Percentiles rank a stretch among this genome's conserved stretches.
phyloP scores from a whole-genome alignment of 2,888 invertebrate species.

The Epistrophe grossulariae region DNA sequence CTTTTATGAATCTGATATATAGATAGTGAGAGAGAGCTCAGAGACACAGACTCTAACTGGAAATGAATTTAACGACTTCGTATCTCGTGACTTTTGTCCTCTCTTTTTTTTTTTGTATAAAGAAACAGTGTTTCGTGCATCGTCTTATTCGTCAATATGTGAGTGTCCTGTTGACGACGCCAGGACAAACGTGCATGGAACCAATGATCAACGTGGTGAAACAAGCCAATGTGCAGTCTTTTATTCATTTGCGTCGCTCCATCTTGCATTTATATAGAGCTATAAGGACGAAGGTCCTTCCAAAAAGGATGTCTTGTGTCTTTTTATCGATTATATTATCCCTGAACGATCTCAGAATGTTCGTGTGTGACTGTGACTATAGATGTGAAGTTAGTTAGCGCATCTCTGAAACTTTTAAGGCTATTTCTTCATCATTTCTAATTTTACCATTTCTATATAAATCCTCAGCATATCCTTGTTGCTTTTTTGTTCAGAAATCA shows the following conservation, averaged over 20 bases:
- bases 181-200: constrained; percentile 21
- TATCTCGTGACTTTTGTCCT: constrained; percentile 55
- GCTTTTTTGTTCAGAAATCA: constrained; percentile 39
- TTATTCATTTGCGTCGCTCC: constrained; percentile 29
- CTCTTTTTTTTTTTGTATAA: background rate
- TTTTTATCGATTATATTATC: constrained; percentile 63
- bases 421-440: background rate
- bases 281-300: background rate
- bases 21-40: background rate
- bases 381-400: background rate
- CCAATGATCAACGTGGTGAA: constrained; percentile 21
- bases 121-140: background rate
- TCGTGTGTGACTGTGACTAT: background rate
- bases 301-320: background rate
- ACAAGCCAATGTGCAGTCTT: constrained; percentile 51
- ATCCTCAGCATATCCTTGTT: constrained; percentile 17
- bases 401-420: background rate
- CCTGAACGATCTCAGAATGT: constrained; percentile 24
- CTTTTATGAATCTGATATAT: constrained; percentile 13
- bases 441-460: background rate
- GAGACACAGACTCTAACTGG: constrained; percentile 31
- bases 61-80: constrained; percentile 60
- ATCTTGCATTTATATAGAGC: background rate
- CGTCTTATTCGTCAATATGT: constrained; percentile 2
- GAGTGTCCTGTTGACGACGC: background rate